phyloP scores from a whole-genome alignment of 2,797 vertebrate genomes.

The Setipinna tenuifilis region DNA sequence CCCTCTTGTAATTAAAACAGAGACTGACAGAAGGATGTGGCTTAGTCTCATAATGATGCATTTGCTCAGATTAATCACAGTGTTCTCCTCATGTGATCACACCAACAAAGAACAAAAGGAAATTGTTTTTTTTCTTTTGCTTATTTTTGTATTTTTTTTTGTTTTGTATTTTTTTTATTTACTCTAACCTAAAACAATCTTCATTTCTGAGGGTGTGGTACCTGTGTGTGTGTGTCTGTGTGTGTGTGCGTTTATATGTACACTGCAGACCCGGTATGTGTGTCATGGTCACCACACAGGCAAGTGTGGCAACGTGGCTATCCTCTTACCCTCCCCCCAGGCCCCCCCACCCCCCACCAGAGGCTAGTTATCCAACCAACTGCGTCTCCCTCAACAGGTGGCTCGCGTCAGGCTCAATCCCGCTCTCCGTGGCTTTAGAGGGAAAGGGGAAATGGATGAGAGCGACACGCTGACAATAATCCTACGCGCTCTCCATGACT shows the following conservation, averaged over 20 bases:
- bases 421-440: conserved; percentile 79
- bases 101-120: conserved; percentile 86
- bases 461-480: conserved; percentile 51
- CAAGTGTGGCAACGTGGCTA: conserved; percentile 16
- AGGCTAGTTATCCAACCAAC: conserved; percentile 72
- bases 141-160: conserved; percentile 64
- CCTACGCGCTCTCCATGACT: conserved; percentile 53
- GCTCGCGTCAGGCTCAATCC: conserved; percentile 77
- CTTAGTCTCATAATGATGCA: conserved; percentile 88
- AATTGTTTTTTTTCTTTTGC: conserved; percentile 40
- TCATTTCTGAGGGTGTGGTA: background rate
- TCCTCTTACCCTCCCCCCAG: conserved; percentile 42
- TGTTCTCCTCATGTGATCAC: conserved; percentile 83
- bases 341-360: conserved; percentile 42
- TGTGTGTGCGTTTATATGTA: conserved; percentile 29
- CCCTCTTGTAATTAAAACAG: conserved; percentile 94
- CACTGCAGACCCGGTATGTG: background rate
- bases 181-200: background rate
- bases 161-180: background rate
- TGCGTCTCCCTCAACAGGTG: conserved; percentile 83
- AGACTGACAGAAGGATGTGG: conserved; percentile 91
- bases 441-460: conserved; percentile 71
- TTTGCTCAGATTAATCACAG: conserved; percentile 91
- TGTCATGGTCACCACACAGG: conserved; percentile 10
- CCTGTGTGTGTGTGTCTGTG: background rate